These are phyloP conservation scores for Geotrypetes seraphini DNA, from an alignment of 2,797 vertebrate species.

Conservation along the genomic window DNA sequence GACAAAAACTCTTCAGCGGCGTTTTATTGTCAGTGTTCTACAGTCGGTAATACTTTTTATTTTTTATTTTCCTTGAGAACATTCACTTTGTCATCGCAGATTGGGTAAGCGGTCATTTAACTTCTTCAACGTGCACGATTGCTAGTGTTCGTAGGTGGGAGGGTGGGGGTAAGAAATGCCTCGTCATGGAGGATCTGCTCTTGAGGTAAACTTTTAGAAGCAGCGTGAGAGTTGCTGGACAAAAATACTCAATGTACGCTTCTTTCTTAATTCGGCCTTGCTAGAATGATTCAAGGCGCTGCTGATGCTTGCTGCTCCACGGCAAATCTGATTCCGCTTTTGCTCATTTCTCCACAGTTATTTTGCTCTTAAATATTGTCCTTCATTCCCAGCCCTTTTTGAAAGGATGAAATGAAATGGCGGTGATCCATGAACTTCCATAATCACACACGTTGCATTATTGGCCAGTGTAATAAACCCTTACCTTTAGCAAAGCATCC, in stretches of 20 bases:
- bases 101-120: constrained; percentile 65
- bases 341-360: not conserved
- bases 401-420: constrained; percentile 40
- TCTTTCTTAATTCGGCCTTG: not conserved
- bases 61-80: constrained; percentile 37
- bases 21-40: constrained; percentile 55
- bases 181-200: constrained; percentile 15
- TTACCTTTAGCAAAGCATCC: constrained; percentile 53
- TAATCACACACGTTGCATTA: constrained; percentile 47
- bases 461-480: constrained; percentile 60
- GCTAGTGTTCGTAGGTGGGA: constrained; percentile 14
- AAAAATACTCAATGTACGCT: not conserved
- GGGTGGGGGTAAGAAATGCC: too few species aligned
- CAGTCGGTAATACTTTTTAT: constrained; percentile 49
- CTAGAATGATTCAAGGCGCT: fast-evolving
- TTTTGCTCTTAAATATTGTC: constrained; percentile 4
- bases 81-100: constrained; percentile 59
- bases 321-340: constrained; percentile 22
- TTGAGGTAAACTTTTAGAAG: constrained; percentile 29
- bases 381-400: constrained; percentile 35
- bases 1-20: constrained; percentile 56
- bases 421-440: constrained; percentile 43
- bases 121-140: constrained; percentile 32
- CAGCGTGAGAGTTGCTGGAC: too few species aligned
- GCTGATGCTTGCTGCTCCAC: too few species aligned